Percentiles rank a stretch among this genome's conserved stretches.
phyloP scores from a whole-genome alignment of 64 coral and sea anemone species.

The Montipora sp. region DNA sequence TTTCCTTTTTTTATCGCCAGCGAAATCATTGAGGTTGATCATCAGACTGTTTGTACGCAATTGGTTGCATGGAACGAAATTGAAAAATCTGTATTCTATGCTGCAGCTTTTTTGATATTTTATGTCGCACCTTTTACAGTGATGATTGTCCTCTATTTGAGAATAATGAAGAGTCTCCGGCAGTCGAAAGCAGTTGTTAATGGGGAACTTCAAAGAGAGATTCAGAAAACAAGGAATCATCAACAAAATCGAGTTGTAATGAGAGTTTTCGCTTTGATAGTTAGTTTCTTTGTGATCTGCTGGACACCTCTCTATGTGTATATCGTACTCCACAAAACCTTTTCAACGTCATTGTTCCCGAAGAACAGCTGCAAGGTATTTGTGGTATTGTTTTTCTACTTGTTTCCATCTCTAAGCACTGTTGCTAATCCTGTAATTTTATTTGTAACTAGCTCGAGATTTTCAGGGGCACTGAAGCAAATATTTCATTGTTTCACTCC shows the following conservation, averaged over 20 bases:
- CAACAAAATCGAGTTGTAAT: not conserved
- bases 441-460: not conserved
- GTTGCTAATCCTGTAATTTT: constrained; percentile 21
- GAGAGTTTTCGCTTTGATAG: not conserved
- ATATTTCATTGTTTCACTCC: not conserved
- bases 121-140: too few species aligned
- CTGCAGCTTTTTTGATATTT: too few species aligned
- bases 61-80: too few species aligned
- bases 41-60: too few species aligned
- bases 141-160: too few species aligned
- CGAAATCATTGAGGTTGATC: too few species aligned
- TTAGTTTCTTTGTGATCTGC: not conserved
- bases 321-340: not conserved
- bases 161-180: too few species aligned
- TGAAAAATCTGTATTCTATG: too few species aligned
- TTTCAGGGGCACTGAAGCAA: not conserved
- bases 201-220: too few species aligned
- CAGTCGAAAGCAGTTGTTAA: too few species aligned
- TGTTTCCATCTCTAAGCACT: not conserved
- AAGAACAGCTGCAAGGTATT: not conserved
- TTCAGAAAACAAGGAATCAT: not conserved
- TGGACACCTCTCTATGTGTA: not conserved
- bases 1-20: too few species aligned
- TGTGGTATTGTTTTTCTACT: not conserved
- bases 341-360: not conserved